A percentile compares a stretch with the other conserved stretches of the same genome.
Conservation (phyloP, 2,797 vertebrate genomes). For the Ptychobarbus kaznakovi region DNA sequence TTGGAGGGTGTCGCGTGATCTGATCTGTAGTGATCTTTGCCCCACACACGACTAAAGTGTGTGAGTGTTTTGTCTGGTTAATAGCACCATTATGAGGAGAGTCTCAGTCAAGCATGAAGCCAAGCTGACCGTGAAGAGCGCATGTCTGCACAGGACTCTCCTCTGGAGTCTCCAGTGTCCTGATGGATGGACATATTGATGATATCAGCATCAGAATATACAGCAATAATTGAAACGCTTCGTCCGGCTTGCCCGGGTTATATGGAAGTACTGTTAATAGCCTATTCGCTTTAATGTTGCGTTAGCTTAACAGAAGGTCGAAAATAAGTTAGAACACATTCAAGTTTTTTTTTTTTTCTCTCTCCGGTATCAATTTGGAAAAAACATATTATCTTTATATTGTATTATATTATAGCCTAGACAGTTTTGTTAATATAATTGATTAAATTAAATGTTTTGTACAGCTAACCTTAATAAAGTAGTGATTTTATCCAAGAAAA, state of each 20-base stretch:
- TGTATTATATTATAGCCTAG: background rate
- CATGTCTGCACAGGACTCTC: slow-evolving; percentile 35
- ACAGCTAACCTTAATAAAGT: background rate
- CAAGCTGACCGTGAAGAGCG: slow-evolving; percentile 55
- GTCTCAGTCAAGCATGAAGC: slow-evolving; percentile 60
- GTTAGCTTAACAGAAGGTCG: background rate
- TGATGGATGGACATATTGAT: slow-evolving; percentile 39
- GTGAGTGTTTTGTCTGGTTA: slow-evolving; percentile 55
- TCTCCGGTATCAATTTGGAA: background rate
- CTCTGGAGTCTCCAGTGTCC: slow-evolving; percentile 13
- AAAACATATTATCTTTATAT: background rate
- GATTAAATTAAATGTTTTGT: background rate
- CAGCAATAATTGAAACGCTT: slow-evolving; percentile 4
- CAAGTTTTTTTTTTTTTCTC: background rate
- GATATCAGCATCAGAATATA: slow-evolving; percentile 22
- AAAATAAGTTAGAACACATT: background rate
- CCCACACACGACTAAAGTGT: slow-evolving; percentile 45
- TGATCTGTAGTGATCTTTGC: slow-evolving; percentile 38
- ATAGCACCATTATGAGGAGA: slow-evolving; percentile 61
- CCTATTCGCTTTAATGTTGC: background rate
- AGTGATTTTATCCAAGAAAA: background rate
- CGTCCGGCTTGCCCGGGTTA: background rate
- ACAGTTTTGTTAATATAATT: background rate
- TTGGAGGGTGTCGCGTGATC: slow-evolving; percentile 23
- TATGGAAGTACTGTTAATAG: background rate